A percentile compares a stretch with the other conserved stretches of the same genome.
Conservation (phyloP, 2,888 invertebrate genomes). For the Pasiphila rectangulata region DNA sequence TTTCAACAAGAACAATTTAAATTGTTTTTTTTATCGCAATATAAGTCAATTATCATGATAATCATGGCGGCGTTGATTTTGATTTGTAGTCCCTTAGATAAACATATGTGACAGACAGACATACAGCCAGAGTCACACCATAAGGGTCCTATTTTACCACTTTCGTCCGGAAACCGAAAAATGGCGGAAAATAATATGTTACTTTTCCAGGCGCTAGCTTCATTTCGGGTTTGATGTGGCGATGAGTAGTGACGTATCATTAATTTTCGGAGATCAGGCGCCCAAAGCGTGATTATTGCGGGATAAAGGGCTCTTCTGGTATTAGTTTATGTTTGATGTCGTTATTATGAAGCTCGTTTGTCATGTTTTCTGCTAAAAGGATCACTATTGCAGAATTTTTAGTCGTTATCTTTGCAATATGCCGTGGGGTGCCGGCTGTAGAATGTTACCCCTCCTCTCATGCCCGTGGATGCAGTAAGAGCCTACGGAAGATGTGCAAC, state of each 20-base stretch:
- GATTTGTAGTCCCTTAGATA: too few species aligned
- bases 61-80: too few species aligned
- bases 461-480: too few species aligned
- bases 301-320: constrained; percentile 16
- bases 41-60: too few species aligned
- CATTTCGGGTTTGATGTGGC: neutral
- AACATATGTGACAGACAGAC: too few species aligned
- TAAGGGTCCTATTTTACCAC: too few species aligned
- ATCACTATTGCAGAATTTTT: neutral
- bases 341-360: constrained; percentile 15
- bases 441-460: too few species aligned
- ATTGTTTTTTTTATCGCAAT: too few species aligned
- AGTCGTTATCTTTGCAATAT: neutral
- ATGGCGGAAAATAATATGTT: neutral
- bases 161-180: constrained; percentile 37
- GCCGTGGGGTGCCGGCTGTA: too few species aligned
- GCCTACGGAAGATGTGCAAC: too few species aligned
- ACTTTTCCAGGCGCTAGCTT: constrained; percentile 28
- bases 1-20: too few species aligned
- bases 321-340: constrained; percentile 9
- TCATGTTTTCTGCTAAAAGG: constrained; percentile 10
- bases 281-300: constrained; percentile 37
- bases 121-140: too few species aligned
- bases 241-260: constrained; percentile 35
- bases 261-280: constrained; percentile 50